A percentile compares a stretch with the other conserved stretches of the same genome.
Evolutionary conservation across 2,888 invertebrate genomes (phyloP).

Genomic region (Agonopterix heracliana): DNA sequence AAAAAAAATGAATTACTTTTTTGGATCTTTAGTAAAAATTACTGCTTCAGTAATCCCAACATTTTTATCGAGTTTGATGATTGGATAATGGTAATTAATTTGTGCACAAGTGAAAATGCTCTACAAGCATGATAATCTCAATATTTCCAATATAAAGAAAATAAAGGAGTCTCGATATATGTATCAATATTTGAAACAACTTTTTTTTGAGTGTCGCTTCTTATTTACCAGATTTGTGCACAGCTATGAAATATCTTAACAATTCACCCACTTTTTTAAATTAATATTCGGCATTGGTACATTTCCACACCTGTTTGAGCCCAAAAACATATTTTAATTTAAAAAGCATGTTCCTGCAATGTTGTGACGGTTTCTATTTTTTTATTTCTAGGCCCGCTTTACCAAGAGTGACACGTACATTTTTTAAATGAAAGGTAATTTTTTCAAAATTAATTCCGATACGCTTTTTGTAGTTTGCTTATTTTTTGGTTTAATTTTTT

Average conservation of each 20-base stretch:
- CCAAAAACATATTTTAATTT: background rate
- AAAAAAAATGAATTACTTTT: no score
- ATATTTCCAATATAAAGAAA: background rate
- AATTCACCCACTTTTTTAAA: no score
- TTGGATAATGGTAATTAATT: slow-evolving; percentile 11
- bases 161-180: background rate
- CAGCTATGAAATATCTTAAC: no score
- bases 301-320: no score
- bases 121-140: slow-evolving; percentile 6
- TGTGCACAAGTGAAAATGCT: slow-evolving; percentile 8
- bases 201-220: no score
- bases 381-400: slow-evolving; percentile 83
- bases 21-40: background rate
- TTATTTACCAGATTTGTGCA: no score
- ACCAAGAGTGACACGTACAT: slow-evolving; percentile 92
- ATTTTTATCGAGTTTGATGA: background rate
- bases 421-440: slow-evolving; percentile 80
- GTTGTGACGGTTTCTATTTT: slow-evolving; percentile 67
- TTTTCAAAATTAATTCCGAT: slow-evolving; percentile 39
- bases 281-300: no score
- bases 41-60: background rate
- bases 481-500: slow-evolving; percentile 10
- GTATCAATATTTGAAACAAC: no score
- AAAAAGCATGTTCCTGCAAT: slow-evolving; percentile 46
- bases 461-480: slow-evolving; percentile 23